A percentile compares a stretch with the other conserved stretches of the same genome.
phyloP scores from a whole-genome alignment of 2,797 vertebrate species.

The Poecile montanus region DNA sequence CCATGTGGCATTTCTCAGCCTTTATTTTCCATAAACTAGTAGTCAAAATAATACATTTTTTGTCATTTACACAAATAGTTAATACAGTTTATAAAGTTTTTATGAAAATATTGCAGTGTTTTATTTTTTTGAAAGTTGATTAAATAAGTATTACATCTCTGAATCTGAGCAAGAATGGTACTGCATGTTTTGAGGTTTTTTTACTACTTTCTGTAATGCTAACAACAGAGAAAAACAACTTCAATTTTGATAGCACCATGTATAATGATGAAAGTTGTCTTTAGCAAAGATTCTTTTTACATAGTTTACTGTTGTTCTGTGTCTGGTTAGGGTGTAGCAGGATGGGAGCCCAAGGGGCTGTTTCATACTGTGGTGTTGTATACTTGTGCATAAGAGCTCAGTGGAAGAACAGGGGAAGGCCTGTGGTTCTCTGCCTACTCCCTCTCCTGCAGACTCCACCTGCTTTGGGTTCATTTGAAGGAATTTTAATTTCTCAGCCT shows the following conservation, averaged over 20 bases:
- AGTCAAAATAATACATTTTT: not conserved
- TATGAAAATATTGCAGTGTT: not conserved
- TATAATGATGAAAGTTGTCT: not conserved
- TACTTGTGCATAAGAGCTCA: rapidly evolving
- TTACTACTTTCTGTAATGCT: not conserved
- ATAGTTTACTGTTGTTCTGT: not conserved
- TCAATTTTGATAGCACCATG: not conserved
- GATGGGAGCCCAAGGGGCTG: not conserved
- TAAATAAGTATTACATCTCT: not conserved
- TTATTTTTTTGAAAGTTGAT: not conserved
- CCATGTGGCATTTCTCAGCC: not conserved
- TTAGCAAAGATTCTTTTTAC: not conserved
- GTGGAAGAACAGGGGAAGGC: not conserved
- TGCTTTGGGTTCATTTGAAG: not conserved
- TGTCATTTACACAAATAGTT: not conserved
- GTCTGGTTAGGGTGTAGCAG: not conserved
- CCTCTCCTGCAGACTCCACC: not conserved
- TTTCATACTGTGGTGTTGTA: not conserved
- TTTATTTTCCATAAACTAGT: not conserved
- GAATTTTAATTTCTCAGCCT: not conserved
- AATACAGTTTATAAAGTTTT: not conserved
- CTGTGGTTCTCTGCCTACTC: not conserved
- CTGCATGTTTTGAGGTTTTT: not conserved
- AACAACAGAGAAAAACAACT: not conserved
- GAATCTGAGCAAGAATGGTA: not conserved